phyloP scores from a whole-genome alignment of 2,888 invertebrate genomes.

The Dicycla oo region DNA sequence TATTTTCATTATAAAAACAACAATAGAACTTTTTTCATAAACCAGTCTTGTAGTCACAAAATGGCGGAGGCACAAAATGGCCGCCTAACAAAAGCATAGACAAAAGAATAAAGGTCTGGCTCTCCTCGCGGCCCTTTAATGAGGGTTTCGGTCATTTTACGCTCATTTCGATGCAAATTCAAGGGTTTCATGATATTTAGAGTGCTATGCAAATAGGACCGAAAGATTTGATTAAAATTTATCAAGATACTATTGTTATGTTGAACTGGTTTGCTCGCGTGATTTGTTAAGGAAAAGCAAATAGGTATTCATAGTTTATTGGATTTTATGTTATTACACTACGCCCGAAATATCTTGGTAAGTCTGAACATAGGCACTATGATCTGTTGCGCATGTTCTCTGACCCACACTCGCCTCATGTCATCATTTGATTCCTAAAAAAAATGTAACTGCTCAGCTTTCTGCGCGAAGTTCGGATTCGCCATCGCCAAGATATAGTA shows the following conservation, averaged over 20 bases:
- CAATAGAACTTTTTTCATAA: conserved; percentile 74
- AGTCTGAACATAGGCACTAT: too few relatives aligned
- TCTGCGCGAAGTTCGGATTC: too few relatives aligned
- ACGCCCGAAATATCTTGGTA: too few relatives aligned
- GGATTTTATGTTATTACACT: neutral
- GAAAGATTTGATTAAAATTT: conserved; percentile 88
- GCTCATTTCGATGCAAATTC: conserved; percentile 89
- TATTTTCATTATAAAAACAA: conserved; percentile 55
- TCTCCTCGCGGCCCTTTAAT: conserved; percentile 81
- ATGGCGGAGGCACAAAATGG: conserved; percentile 79
- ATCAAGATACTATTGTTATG: conserved; percentile 72
- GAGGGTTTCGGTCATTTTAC: conserved; percentile 86
- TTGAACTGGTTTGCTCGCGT: conserved; percentile 36
- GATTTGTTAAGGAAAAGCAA: conserved; percentile 3
- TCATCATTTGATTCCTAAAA: too few relatives aligned
- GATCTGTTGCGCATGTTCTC: too few relatives aligned
- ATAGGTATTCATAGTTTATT: too few relatives aligned
- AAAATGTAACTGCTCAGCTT: too few relatives aligned
- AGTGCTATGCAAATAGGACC: conserved; percentile 85
- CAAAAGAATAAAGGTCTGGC: conserved; percentile 84
- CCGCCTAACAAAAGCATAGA: conserved; percentile 78
- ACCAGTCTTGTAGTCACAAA: conserved; percentile 78
- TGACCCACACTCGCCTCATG: too few relatives aligned
- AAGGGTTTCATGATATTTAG: conserved; percentile 85
- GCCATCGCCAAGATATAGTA: too few relatives aligned